Conservation (phyloP, 2,797 vertebrate genomes). For the Poeciliopsis turneri region DNA sequence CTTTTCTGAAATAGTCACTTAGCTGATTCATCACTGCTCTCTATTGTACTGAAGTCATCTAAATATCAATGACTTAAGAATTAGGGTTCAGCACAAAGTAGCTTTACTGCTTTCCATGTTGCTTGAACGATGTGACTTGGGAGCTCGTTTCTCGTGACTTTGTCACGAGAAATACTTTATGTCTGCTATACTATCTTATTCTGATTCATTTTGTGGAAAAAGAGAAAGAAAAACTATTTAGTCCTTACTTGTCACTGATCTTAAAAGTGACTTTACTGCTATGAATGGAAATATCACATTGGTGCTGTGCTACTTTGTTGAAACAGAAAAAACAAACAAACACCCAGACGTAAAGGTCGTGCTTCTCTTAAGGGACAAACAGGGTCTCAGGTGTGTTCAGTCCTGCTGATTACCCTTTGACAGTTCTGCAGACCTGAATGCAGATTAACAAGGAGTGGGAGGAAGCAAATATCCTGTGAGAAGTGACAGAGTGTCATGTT, state of each 20-base stretch:
- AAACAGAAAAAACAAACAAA: not conserved
- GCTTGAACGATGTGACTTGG: not conserved
- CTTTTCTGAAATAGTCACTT: not conserved
- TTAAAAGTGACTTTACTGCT: not conserved
- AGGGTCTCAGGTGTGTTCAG: slow-evolving; percentile 1
- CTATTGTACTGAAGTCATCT: not conserved
- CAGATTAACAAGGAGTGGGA: not conserved
- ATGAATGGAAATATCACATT: not conserved
- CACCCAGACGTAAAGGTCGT: not conserved
- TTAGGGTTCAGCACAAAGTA: not conserved
- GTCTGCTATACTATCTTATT: not conserved
- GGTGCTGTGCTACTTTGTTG: not conserved
- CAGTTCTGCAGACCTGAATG: slow-evolving; percentile 8
- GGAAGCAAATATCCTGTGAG: slow-evolving; percentile 1
- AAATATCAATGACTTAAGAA: not conserved
- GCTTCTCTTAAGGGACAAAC: not conserved
- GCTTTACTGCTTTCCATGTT: not conserved
- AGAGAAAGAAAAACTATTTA: not conserved
- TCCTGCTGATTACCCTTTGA: slow-evolving; percentile 16
- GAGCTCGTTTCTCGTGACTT: not conserved
- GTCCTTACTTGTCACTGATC: not conserved
- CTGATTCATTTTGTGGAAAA: not conserved
- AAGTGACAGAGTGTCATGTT: not conserved
- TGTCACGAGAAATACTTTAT: not conserved
- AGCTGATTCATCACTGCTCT: not conserved